Evolutionary conservation across 2,113 vertebrate genomes (phyloP), one percentile per base, ranked within the genome.

Genomic region (Jacana jacana): DNA sequence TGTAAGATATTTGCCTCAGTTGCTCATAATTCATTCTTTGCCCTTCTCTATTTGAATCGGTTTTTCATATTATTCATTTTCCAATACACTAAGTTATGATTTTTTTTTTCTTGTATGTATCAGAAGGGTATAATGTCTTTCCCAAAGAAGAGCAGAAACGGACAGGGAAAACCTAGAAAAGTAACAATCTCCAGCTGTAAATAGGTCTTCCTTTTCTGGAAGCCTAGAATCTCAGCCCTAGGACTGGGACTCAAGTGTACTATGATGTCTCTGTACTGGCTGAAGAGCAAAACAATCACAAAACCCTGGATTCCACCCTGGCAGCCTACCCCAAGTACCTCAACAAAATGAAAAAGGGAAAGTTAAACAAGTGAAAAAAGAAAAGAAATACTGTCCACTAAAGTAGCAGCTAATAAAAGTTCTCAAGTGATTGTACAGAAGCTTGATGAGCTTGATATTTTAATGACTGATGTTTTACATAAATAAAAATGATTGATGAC

Each of bases 401-500:
- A 80, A 80, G n/a, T 6, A 23, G 37, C 2, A 61, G 51, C 46
- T 81, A 72, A 55, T 82, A 51, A 33, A 85, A 86, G 37, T 60
- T 92, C 27, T 60, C 10, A 7, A 54, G 37, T 77, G 78, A 63
- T 37, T 57, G 27, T 70, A 55, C 13, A 63, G 64, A 81, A 91
- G 28, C 23, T 81, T 87, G 57, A 94, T 46, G 93, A 46, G 75
- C 40, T 70, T 86, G 19, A 78, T 7, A 46, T 89, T 94, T 93
- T 75, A 91, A 92, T 88, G 25, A 66, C 8, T 76, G 20, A 54
- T 89, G 72, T 73, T 88, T 42, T 75, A 89, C 42, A 52, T 78
- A 96, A 86, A 87, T 78, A 92, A 88, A 82, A 95, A 89, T 86
- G 54, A 69, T 39, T 75, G 65, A 73, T 76, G 52, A 83, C n/a